Percentiles rank a stretch among this genome's conserved stretches.
Evolutionary conservation across 2,888 invertebrate genomes (phyloP).

Genomic region (Clistopyga incitator): DNA sequence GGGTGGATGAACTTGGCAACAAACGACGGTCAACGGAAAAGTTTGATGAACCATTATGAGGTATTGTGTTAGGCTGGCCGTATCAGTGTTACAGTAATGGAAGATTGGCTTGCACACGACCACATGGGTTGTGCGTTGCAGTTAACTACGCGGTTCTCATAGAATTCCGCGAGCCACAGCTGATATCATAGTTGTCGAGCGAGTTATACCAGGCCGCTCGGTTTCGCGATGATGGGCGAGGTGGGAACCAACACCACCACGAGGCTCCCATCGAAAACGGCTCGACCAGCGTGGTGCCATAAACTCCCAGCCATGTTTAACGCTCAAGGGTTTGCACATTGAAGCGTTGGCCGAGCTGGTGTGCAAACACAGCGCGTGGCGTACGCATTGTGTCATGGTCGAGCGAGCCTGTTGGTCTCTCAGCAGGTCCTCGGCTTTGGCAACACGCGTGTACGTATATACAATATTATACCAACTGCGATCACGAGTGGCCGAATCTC

Average conservation of each 20-base stretch:
- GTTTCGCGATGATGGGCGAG: too few relatives aligned
- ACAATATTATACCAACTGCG: conserved; percentile 10
- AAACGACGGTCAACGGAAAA: neutral
- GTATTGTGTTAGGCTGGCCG: neutral
- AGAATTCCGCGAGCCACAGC: conserved; percentile 21
- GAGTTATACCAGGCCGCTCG: conserved; percentile 29
- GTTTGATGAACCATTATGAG: neutral
- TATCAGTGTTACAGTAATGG: neutral
- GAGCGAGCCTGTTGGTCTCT: conserved; percentile 6
- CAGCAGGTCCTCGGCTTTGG: neutral
- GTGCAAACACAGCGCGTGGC: conserved; percentile 31
- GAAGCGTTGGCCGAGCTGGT: conserved; percentile 1
- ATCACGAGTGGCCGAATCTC: neutral
- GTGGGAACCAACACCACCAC: too few relatives aligned
- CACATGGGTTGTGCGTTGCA: neutral
- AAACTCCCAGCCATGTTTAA: conserved; percentile 52
- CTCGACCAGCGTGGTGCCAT: conserved; percentile 28
- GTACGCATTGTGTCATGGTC: conserved; percentile 29
- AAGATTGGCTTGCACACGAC: neutral
- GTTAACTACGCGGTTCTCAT: conserved; percentile 5
- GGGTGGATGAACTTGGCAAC: neutral
- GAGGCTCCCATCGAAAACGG: conserved; percentile 2
- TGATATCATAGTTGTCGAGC: conserved; percentile 34
- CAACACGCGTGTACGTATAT: neutral
- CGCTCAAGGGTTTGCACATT: conserved; percentile 39